Conservation (phyloP, 2,113 vertebrate genomes). For the Cephalopholis sonnerati region DNA sequence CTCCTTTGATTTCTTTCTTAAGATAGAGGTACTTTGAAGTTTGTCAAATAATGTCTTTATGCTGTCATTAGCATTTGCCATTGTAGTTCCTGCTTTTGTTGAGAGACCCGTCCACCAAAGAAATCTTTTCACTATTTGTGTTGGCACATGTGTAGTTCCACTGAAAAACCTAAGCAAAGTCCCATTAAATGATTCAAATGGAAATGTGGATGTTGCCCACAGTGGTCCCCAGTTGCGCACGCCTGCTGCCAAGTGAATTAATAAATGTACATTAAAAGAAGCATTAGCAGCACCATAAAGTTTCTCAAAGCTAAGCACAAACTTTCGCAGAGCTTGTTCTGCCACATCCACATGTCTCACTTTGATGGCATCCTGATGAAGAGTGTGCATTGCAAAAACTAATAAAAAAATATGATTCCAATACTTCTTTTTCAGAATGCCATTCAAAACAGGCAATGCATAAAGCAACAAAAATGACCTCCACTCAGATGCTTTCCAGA, state of each 20-base stretch:
- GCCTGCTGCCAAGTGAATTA: constrained; percentile 11
- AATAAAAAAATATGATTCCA: background rate
- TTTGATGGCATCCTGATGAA: constrained; percentile 1
- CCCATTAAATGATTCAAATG: constrained; percentile 43
- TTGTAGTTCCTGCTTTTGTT: constrained; percentile 15
- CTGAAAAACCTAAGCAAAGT: constrained; percentile 25
- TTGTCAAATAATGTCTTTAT: constrained; percentile 7
- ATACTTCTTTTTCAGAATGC: background rate
- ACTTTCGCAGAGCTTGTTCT: constrained; percentile 15
- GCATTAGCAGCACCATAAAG: constrained; percentile 8
- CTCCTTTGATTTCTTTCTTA: constrained; percentile 10
- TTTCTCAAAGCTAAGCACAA: constrained; percentile 18
- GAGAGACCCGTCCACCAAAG: constrained; percentile 13
- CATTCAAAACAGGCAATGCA: constrained; percentile 3
- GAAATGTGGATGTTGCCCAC: constrained; percentile 41
- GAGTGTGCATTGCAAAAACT: background rate
- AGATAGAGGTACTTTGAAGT: constrained; percentile 1
- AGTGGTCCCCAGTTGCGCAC: constrained; percentile 7
- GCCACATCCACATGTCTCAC: constrained; percentile 3
- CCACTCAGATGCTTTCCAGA: constrained; percentile 23
- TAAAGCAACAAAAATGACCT: background rate
- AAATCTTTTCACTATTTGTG: constrained; percentile 4
- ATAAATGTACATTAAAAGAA: constrained; percentile 30
- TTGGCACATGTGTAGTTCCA: constrained; percentile 15
- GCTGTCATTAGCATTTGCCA: constrained; percentile 19